A percentile compares a stretch with the other conserved stretches of the same genome.
phyloP scores from a whole-genome alignment of 2,797 vertebrate genomes.

The Scleropages formosus region DNA sequence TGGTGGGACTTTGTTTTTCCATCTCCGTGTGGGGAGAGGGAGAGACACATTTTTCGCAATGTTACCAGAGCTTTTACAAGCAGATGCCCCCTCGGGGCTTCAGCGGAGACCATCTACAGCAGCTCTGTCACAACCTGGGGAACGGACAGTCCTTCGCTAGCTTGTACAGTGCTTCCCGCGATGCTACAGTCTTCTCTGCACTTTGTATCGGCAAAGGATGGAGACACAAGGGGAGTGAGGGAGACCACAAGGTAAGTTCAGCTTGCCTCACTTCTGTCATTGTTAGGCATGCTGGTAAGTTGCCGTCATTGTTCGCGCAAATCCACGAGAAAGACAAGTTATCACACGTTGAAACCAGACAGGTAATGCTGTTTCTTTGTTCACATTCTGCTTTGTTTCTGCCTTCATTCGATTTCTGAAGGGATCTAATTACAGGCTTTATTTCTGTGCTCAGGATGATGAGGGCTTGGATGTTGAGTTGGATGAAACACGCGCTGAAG shows the following conservation, averaged over 20 bases:
- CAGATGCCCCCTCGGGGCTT: slow-evolving; percentile 55
- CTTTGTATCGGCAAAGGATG: slow-evolving; percentile 56
- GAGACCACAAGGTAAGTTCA: not conserved
- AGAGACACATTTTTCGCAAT: slow-evolving; percentile 51
- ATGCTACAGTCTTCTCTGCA: slow-evolving; percentile 63
- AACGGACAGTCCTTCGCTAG: slow-evolving; percentile 60
- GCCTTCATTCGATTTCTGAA: too few species aligned
- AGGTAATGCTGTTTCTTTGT: not conserved
- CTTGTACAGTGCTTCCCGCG: slow-evolving; percentile 58
- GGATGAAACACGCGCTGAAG: not conserved
- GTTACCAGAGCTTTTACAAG: slow-evolving; percentile 66
- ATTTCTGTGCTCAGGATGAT: not conserved
- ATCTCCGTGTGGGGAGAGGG: slow-evolving; percentile 51
- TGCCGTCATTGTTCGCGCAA: not conserved
- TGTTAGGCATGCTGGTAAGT: not conserved
- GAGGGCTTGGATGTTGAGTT: not conserved
- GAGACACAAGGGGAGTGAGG: slow-evolving; percentile 44
- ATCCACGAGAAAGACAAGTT: not conserved
- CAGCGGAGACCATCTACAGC: slow-evolving; percentile 49
- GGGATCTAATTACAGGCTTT: not conserved
- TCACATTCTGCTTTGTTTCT: not conserved
- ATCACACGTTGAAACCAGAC: not conserved
- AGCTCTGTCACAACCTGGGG: slow-evolving; percentile 60
- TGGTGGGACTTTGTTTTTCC: slow-evolving; percentile 57
- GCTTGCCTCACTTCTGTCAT: too few species aligned